phyloP scores from a whole-genome alignment of 1,140 invertebrate species.

The Ridgeia piscesae region DNA sequence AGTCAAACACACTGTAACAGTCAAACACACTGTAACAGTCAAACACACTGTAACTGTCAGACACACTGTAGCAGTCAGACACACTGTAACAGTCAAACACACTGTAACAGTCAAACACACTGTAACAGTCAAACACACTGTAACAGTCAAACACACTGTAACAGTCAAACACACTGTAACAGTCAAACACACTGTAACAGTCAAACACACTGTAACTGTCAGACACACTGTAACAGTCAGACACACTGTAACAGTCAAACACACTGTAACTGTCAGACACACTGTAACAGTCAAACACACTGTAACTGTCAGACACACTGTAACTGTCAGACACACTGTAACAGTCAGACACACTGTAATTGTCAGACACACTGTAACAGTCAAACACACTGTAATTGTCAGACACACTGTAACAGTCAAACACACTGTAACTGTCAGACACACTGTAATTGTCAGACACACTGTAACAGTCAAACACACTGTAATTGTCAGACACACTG shows the following conservation, averaged over 20 bases:
- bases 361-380: constrained; percentile 9
- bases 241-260: too few species aligned
- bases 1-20: neutral
- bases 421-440: too few species aligned
- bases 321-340: too few species aligned
- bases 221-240: neutral
- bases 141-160: neutral
- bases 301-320: too few species aligned
- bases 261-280: too few species aligned
- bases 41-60: too few species aligned
- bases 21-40: neutral
- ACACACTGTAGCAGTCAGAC: neutral
- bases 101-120: neutral
- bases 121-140: neutral
- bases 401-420: neutral
- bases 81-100: neutral
- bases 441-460: too few species aligned
- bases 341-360: neutral
- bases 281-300: neutral
- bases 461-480: neutral
- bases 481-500: neutral
- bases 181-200: neutral
- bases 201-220: too few species aligned
- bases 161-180: too few species aligned
- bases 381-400: neutral